Evolutionary conservation across 2,797 vertebrate genomes (phyloP).

Genomic region (Molossus alvarezi): DNA sequence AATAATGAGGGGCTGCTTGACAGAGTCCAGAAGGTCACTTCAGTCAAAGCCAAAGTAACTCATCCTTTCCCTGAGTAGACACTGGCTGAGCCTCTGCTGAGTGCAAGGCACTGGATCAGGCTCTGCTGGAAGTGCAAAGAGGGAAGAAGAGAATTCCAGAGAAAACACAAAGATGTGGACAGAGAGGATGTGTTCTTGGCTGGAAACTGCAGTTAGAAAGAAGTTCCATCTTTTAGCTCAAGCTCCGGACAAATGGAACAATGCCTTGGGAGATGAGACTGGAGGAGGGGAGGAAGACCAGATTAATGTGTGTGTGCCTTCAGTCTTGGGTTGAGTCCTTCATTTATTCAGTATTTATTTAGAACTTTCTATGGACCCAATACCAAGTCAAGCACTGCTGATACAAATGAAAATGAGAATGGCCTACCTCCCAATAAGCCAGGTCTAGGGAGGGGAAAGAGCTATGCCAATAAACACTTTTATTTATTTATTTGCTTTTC

Average conservation of each 20-base stretch:
- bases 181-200: neutral
- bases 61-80: neutral
- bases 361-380: neutral
- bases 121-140: constrained; percentile 3
- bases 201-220: neutral
- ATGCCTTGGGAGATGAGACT: neutral
- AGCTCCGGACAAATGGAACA: neutral
- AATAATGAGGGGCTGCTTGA: neutral
- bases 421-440: neutral
- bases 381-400: neutral
- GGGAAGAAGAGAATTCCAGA: neutral
- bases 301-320: neutral
- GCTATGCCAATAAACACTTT: constrained; percentile 1
- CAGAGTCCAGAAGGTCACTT: neutral
- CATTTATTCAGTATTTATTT: neutral
- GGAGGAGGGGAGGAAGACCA: neutral
- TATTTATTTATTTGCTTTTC: neutral
- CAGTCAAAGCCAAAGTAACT: constrained; percentile 27
- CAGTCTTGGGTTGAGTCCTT: neutral
- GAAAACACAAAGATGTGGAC: neutral
- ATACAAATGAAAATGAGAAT: constrained; percentile 32
- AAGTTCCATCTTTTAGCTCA: neutral
- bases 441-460: neutral
- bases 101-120: neutral
- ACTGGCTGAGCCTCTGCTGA: neutral